A percentile compares a stretch with the other conserved stretches of the same genome.
These are phyloP conservation scores for Mixornis gularis DNA, from an alignment of 2,113 vertebrate genomes.

Conservation along the genomic window DNA sequence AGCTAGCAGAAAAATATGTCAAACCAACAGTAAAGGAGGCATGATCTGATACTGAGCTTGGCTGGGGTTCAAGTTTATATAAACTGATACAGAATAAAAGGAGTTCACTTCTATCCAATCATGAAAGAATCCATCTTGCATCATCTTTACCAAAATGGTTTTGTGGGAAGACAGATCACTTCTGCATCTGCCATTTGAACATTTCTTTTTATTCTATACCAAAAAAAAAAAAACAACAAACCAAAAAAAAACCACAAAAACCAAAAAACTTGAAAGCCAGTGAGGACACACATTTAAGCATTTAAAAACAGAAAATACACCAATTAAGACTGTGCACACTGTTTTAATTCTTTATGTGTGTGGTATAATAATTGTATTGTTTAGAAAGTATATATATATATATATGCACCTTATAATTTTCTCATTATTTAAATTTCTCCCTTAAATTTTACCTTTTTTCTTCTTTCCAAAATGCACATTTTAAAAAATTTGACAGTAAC, in stretches of 20 bases:
- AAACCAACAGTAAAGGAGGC: not conserved
- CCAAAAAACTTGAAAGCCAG: not conserved
- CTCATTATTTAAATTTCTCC: not conserved
- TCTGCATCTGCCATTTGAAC: not conserved
- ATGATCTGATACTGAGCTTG: constrained; percentile 7
- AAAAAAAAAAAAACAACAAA: not conserved
- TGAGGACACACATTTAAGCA: not conserved
- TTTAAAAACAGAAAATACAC: not conserved
- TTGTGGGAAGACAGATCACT: not conserved
- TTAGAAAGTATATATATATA: not conserved
- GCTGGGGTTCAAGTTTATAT: not conserved
- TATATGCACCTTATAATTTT: not conserved
- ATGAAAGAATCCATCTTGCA: not conserved
- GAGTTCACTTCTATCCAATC: not conserved
- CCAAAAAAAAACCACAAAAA: too few species aligned
- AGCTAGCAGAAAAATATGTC: not conserved
- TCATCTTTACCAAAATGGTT: not conserved
- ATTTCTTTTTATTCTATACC: not conserved
- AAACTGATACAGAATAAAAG: constrained; percentile 13
- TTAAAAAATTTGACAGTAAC: not conserved
- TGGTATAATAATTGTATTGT: not conserved
- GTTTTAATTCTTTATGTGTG: not conserved
- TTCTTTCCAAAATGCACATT: not conserved
- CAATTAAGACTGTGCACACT: not conserved
- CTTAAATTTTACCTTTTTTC: not conserved